phyloP scores from a whole-genome alignment of 2,888 invertebrate species.

The Ophion ellenae region DNA sequence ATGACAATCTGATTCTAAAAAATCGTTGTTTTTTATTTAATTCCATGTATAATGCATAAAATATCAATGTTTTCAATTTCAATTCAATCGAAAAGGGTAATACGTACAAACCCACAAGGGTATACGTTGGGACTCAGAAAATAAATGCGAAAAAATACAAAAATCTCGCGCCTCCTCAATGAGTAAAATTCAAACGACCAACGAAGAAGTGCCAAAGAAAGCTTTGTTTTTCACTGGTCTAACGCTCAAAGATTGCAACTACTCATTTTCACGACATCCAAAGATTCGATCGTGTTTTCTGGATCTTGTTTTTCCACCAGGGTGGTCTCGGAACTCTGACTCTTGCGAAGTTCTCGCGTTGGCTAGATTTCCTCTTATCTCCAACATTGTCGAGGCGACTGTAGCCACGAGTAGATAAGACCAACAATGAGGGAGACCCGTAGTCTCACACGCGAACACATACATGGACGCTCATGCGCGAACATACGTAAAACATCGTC shows the following conservation, averaged over 20 bases:
- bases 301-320: slow-evolving; percentile 18
- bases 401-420: slow-evolving; percentile 61
- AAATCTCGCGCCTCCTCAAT: no score
- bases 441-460: slow-evolving; percentile 11
- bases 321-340: slow-evolving; percentile 52
- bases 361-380: slow-evolving; percentile 53
- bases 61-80: no score
- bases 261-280: neutral
- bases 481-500: slow-evolving; percentile 44
- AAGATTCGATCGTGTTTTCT: slow-evolving; percentile 5
- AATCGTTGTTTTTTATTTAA: no score
- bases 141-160: no score
- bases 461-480: slow-evolving; percentile 2
- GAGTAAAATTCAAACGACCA: neutral
- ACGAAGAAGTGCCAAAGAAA: neutral
- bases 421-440: slow-evolving; percentile 59
- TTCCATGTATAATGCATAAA: no score
- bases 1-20: no score
- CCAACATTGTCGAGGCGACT: slow-evolving; percentile 51
- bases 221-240: neutral
- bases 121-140: no score
- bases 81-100: no score
- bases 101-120: no score
- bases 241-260: neutral
- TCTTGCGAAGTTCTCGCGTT: slow-evolving; percentile 44